phyloP scores from a whole-genome alignment of 2,113 vertebrate genomes.

The Carlito syrichta region DNA sequence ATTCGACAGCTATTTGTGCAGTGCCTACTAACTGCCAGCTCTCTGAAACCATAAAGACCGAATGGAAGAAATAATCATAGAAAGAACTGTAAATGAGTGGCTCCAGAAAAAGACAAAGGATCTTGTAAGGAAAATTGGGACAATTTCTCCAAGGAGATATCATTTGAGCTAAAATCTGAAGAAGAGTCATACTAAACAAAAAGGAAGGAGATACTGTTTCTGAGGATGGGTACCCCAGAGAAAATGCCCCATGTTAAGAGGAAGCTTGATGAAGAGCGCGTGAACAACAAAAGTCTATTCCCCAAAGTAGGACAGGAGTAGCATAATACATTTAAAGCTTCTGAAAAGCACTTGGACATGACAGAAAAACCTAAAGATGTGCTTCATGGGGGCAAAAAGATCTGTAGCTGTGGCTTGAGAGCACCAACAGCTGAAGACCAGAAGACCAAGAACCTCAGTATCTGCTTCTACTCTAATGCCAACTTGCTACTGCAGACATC shows the following conservation, averaged over 20 bases:
- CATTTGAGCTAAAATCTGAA: background rate
- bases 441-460: background rate
- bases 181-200: background rate
- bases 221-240: background rate
- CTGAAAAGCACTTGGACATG: background rate
- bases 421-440: background rate
- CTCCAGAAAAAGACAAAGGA: background rate
- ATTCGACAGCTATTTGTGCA: background rate
- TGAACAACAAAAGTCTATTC: too few species aligned
- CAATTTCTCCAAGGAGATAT: background rate
- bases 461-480: background rate
- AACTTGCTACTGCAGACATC: background rate
- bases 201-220: background rate
- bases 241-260: background rate
- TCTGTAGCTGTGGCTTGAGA: background rate
- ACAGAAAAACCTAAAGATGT: background rate
- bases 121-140: background rate
- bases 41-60: background rate
- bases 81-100: background rate
- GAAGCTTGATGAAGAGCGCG: background rate
- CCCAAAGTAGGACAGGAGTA: background rate
- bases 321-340: background rate
- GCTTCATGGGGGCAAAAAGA: background rate
- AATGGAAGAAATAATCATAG: background rate
- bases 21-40: background rate